phyloP scores from a whole-genome alignment of 1,140 invertebrate species.

The Bicyclus anynana region DNA sequence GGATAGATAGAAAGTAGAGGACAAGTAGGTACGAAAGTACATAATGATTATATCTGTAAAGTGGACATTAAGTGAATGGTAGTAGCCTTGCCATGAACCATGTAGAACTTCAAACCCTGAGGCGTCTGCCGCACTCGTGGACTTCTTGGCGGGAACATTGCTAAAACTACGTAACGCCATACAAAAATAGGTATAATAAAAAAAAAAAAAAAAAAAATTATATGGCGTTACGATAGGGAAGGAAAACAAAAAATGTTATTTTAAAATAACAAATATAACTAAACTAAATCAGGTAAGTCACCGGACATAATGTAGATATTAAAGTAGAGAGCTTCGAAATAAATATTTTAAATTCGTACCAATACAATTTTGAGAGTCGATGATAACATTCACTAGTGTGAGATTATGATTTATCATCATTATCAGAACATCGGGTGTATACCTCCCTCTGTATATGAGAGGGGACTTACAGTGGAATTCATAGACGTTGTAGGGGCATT shows the following conservation, averaged over 20 bases:
- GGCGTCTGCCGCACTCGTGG: slow-evolving; percentile 48
- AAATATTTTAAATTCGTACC: no score
- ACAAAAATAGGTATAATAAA: neutral
- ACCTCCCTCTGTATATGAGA: no score
- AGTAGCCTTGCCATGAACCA: slow-evolving; percentile 63
- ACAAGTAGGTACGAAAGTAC: neutral
- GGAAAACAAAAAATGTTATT: slow-evolving; percentile 11
- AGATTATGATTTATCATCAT: no score
- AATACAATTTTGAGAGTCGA: no score
- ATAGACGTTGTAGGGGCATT: no score
- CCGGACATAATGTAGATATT: no score
- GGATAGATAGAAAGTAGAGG: neutral
- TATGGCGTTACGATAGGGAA: slow-evolving; percentile 14
- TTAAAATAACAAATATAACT: neutral
- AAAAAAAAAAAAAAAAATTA: neutral
- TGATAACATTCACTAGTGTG: no score
- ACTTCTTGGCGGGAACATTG: slow-evolving; percentile 41
- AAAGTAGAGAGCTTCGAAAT: no score
- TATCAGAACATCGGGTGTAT: no score
- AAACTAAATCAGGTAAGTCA: no score
- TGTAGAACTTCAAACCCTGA: slow-evolving; percentile 60
- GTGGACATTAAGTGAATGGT: slow-evolving; percentile 7
- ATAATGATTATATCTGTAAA: neutral
- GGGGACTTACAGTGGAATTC: no score
- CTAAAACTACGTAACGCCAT: slow-evolving; percentile 22